phyloP scores from a whole-genome alignment of 2,797 vertebrate species.

The Halcyon chelicuti region DNA sequence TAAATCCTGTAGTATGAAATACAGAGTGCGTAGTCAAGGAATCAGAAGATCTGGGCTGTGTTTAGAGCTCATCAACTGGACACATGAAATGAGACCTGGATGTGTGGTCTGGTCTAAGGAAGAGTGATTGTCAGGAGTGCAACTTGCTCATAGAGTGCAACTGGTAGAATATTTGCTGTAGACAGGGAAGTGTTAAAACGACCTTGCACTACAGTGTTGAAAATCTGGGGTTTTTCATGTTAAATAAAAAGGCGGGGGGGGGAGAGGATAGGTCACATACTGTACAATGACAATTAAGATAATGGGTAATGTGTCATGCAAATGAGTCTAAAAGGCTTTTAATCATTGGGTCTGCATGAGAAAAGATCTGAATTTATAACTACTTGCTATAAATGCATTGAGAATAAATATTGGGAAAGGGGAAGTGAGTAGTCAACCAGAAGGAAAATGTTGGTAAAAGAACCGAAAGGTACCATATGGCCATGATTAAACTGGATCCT shows the following conservation, averaged over 20 bases:
- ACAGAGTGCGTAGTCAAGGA: fast-evolving
- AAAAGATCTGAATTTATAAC: constrained; percentile 44
- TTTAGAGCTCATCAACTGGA: background rate
- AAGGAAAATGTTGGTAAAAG: background rate
- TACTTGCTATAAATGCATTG: constrained; percentile 17
- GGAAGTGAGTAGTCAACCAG: background rate
- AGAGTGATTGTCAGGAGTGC: background rate
- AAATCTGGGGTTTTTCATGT: background rate
- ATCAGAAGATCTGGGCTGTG: fast-evolving
- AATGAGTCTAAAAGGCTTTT: constrained; percentile 44
- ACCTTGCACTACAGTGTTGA: background rate
- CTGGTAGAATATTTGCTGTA: background rate
- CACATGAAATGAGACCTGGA: fast-evolving
- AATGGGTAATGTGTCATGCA: constrained; percentile 31
- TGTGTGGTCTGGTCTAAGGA: fast-evolving
- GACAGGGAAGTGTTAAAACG: background rate
- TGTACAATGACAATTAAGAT: constrained; percentile 37
- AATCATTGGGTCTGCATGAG: constrained; percentile 1
- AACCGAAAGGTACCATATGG: background rate
- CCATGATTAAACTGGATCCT: background rate
- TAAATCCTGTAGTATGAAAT: fast-evolving
- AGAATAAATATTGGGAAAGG: constrained; percentile 22
- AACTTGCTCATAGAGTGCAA: background rate
- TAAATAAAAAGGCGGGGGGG: background rate
- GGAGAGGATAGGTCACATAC: background rate